phyloP scores from a whole-genome alignment of 2,888 invertebrate species.

The Macrophya annulata region DNA sequence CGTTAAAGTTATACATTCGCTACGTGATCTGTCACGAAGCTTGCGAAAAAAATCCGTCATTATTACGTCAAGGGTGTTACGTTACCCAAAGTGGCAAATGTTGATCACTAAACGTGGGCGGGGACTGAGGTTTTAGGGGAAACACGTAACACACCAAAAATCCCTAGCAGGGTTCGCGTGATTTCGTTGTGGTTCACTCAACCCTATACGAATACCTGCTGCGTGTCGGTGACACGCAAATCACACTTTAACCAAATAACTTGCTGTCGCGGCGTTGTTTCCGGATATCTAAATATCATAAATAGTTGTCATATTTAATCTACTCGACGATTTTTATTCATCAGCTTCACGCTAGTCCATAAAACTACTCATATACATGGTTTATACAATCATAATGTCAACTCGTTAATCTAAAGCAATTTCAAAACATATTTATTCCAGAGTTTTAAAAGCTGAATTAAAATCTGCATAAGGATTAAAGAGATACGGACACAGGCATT shows the following conservation, averaged over 20 bases:
- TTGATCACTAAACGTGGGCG: conserved; percentile 37
- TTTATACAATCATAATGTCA: background rate
- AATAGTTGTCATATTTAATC: conserved; percentile 27
- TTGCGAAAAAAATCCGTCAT: conserved; percentile 21
- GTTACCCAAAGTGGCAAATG: conserved; percentile 43
- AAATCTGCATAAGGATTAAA: conserved; percentile 2
- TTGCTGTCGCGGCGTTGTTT: conserved; percentile 25
- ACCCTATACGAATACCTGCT: conserved; percentile 37
- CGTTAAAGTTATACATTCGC: background rate
- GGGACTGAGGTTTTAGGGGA: conserved; percentile 21
- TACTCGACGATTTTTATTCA: background rate
- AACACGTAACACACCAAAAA: conserved; percentile 42
- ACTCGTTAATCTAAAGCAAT: background rate
- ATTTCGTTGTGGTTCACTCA: conserved; percentile 42
- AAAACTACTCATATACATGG: background rate
- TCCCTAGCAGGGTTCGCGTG: conserved; percentile 32
- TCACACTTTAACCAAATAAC: conserved; percentile 47
- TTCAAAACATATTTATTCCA: background rate
- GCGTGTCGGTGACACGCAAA: conserved; percentile 12
- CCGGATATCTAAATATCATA: conserved; percentile 26
- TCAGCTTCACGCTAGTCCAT: background rate
- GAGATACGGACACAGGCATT: background rate
- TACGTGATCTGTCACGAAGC: background rate
- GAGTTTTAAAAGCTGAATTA: background rate
- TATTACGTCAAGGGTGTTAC: conserved; percentile 38